Evolutionary conservation across 2,113 vertebrate genomes (phyloP).

Genomic region (Myotis lucifugus): DNA sequence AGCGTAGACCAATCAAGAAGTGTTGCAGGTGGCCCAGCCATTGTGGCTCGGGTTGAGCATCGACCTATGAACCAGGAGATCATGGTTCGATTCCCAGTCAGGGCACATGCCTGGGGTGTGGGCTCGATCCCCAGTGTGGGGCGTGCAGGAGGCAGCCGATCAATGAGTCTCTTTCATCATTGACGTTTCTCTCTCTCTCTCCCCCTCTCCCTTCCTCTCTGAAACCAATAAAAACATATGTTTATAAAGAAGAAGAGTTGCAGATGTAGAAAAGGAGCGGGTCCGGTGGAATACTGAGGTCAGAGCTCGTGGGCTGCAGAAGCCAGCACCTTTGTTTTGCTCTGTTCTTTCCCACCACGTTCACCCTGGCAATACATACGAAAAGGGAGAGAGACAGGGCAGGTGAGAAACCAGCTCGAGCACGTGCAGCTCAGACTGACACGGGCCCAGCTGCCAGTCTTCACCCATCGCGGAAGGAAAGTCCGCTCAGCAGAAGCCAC

Average conservation of each 20-base stretch:
- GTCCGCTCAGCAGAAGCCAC: neutral
- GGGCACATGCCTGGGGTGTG: too few relatives aligned
- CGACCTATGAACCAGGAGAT: too few relatives aligned
- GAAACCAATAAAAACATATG: neutral
- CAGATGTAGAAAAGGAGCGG: constrained; percentile 37
- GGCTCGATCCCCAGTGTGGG: too few relatives aligned
- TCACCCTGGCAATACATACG: neutral
- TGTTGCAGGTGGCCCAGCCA: too few relatives aligned
- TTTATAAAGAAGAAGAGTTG: neutral
- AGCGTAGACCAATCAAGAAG: neutral
- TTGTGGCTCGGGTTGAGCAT: too few relatives aligned
- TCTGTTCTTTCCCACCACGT: neutral
- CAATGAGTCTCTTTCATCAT: too few relatives aligned
- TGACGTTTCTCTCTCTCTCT: too few relatives aligned
- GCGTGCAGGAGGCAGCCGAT: too few relatives aligned
- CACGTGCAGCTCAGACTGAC: neutral
- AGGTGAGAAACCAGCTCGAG: neutral
- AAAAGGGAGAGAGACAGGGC: neutral
- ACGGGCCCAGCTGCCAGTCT: neutral
- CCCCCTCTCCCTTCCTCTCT: too few relatives aligned
- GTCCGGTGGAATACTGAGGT: constrained; percentile 18
- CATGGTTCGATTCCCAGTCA: too few relatives aligned
- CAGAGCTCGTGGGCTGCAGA: constrained; percentile 3
- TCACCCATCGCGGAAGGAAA: neutral
- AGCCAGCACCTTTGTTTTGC: neutral